Conservation (phyloP, 2,797 vertebrate species). For the Muscicapa comitata region DNA sequence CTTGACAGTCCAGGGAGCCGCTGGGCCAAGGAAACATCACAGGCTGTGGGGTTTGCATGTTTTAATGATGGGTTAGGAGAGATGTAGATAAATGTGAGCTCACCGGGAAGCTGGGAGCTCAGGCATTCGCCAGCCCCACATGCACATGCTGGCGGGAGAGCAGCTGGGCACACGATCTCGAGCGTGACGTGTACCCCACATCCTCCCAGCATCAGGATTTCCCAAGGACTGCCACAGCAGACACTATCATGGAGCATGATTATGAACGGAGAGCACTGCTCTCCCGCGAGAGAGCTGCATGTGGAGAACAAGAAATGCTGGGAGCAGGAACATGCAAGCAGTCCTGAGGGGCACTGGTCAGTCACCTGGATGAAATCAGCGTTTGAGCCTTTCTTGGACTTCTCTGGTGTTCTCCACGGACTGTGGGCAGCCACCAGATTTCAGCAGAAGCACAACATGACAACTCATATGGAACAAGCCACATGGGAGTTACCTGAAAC, state of each 20-base stretch:
- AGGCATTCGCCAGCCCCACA: not conserved
- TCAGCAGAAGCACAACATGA: not conserved
- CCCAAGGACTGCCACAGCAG: not conserved
- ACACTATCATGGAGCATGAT: not conserved
- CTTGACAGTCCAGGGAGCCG: fast-evolving
- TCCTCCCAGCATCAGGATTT: not conserved
- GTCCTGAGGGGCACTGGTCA: not conserved
- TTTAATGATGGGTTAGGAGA: conserved; percentile 49
- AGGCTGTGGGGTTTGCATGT: not conserved
- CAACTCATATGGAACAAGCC: not conserved
- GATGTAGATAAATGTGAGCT: not conserved
- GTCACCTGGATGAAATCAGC: not conserved
- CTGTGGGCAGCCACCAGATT: not conserved
- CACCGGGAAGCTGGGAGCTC: not conserved
- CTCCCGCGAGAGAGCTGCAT: not conserved
- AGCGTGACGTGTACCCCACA: fast-evolving
- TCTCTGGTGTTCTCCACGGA: fast-evolving
- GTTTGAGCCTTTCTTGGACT: not conserved
- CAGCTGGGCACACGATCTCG: not conserved
- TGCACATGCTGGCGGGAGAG: not conserved
- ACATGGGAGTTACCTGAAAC: not conserved
- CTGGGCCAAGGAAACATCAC: not conserved
- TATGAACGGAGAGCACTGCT: not conserved
- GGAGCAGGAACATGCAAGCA: conserved; percentile 11
- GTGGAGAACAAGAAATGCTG: not conserved